These are phyloP conservation scores for Esox niger DNA, from an alignment of 2,113 vertebrate species.

Conservation along the genomic window DNA sequence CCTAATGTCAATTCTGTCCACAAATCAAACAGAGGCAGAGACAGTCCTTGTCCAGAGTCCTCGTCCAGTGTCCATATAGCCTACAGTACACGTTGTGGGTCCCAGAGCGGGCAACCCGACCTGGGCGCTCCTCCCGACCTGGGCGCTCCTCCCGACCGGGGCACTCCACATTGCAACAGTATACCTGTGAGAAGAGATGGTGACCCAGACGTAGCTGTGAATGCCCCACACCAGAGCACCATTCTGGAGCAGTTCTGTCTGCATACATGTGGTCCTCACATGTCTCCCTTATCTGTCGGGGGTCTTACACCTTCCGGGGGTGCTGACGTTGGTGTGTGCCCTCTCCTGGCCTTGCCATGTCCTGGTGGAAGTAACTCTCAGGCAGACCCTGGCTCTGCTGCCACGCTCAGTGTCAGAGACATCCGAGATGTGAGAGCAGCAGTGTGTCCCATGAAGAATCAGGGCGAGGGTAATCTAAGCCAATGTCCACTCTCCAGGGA, in stretches of 20 bases:
- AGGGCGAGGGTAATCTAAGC: slow-evolving; percentile 50
- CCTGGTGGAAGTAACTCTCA: slow-evolving; percentile 23
- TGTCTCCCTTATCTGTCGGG: slow-evolving; percentile 66
- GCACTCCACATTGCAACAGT: slow-evolving; percentile 12
- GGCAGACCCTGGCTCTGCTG: slow-evolving; percentile 35
- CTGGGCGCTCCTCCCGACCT: too few species aligned
- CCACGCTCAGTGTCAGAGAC: slow-evolving; percentile 55
- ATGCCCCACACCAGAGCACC: too few species aligned
- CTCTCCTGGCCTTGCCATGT: slow-evolving; percentile 65
- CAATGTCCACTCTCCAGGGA: slow-evolving; percentile 50
- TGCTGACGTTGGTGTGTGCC: slow-evolving; percentile 50
- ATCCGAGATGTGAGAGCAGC: slow-evolving; percentile 56
- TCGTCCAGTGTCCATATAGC: too few species aligned
- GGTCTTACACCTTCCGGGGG: slow-evolving; percentile 41
- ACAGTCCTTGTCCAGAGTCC: too few species aligned
- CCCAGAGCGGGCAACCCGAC: too few species aligned
- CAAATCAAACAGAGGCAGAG: too few species aligned
- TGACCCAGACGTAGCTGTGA: neutral
- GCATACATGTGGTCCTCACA: slow-evolving; percentile 71
- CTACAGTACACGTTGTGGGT: too few species aligned
- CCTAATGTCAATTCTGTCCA: too few species aligned
- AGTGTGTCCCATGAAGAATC: slow-evolving; percentile 24
- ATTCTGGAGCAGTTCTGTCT: slow-evolving; percentile 76
- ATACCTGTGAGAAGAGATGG: slow-evolving; percentile 8
- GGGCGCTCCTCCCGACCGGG: too few species aligned